Percentiles rank a stretch among this genome's conserved stretches.
These are phyloP conservation scores for Apamea sordens DNA, from an alignment of 2,888 invertebrate species.

Conservation along the genomic window DNA sequence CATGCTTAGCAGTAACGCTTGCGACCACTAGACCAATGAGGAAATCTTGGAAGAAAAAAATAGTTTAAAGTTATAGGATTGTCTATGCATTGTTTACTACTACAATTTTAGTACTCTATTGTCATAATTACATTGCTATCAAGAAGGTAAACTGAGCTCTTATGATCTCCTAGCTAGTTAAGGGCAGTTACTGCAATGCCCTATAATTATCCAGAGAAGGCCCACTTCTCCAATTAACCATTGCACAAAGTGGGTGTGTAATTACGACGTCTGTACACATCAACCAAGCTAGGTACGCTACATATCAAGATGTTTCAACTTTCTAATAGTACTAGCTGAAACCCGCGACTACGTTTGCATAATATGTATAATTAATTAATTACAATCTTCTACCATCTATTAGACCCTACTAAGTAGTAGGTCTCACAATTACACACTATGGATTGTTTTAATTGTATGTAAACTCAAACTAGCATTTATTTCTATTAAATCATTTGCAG, in stretches of 20 bases:
- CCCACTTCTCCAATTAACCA: constrained; percentile 15
- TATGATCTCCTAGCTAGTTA: neutral
- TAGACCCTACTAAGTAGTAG: neutral
- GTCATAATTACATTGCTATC: neutral
- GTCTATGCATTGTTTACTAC: no score
- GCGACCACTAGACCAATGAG: no score
- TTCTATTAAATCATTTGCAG: no score
- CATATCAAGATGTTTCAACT: neutral
- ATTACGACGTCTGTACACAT: constrained; percentile 12
- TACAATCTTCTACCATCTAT: neutral
- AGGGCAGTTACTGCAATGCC: neutral
- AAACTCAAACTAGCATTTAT: no score
- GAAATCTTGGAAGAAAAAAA: no score
- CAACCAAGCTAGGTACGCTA: neutral
- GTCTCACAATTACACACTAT: neutral
- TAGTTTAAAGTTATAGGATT: no score
- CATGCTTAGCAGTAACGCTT: no score
- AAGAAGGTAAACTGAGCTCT: neutral
- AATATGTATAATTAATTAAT: no score
- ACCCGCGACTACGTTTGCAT: neutral
- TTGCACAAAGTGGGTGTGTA: constrained; percentile 21
- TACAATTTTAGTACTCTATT: neutral
- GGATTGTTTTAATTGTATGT: neutral
- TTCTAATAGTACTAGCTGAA: neutral
- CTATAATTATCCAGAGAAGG: constrained; percentile 20